Base-by-base conservation (phyloP, 2,113 vertebrate genomes). In the Hydrolagus affinis region DNA sequence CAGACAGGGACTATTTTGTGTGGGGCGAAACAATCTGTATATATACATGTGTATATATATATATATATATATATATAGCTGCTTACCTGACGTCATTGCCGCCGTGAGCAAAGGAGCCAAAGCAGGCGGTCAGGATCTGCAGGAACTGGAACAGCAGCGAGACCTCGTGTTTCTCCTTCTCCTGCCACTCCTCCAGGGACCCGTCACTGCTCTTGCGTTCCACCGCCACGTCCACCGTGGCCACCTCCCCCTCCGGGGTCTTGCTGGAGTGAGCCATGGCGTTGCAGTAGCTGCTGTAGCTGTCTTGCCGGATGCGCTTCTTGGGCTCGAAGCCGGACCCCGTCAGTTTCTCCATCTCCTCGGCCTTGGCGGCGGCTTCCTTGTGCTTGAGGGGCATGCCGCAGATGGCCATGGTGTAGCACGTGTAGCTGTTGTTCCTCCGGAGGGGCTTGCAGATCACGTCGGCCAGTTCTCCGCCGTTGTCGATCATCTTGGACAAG, bases 351-450 rank as follows among this genome's bases (percentile, higher is more conserved):
- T 94, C 94, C 15, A 85, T 66, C 17, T 95, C 94, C 8, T 93
- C 93, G 0, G 77, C 88, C 30, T 90, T 91, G 2, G 88, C 88
- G 1, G 96, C 96, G 0, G 88, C 91, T 1, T 95, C 94, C 87
- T 87, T 93, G 60, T 91, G 70, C 0, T 93, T 93, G 87, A 96
- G 91, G 0, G 95, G 96, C 91, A 98, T 98, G 86, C 97, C 97
- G 0, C 97, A 99, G 85, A 99, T 97, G 10, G 96, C 96, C 96
- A 98, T 97, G 66, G 97, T 99, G 87, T 99, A 99, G 11, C 97
- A 98, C 3, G 97, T 98, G 77, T 99, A 99, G 91, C 97, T 99
- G 90, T 98, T 99, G 90, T 97, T 98, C 71, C 97, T 95, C 21
- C 96, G 90, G 86, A 99, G 90, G 60, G 97, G 96, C 73, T 94